Conservation (phyloP, 1,140 invertebrate genomes). For the Oreohelix idahoensis region DNA sequence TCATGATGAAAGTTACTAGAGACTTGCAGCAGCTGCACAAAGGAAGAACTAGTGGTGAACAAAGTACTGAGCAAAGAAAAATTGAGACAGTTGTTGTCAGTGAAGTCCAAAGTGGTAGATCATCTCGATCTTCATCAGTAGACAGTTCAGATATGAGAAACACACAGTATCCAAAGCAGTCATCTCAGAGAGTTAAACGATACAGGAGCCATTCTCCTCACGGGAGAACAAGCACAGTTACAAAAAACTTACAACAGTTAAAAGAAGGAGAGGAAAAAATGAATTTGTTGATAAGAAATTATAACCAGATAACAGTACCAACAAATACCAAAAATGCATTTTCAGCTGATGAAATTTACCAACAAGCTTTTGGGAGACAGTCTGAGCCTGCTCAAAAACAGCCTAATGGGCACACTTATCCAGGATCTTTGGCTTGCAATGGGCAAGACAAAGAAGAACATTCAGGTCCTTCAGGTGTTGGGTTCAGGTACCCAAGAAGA, state of each 20-base stretch:
- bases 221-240: slow-evolving; percentile 3
- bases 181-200: slow-evolving; percentile 17
- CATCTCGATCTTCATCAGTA: slow-evolving; percentile 6
- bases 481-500: not conserved
- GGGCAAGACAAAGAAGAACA: not conserved
- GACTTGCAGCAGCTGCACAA: slow-evolving; percentile 50
- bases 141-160: not conserved
- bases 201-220: slow-evolving; percentile 16
- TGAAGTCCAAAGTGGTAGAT: slow-evolving; percentile 7
- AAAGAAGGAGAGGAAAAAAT: slow-evolving; percentile 2
- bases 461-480: not conserved
- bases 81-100: slow-evolving; percentile 6
- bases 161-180: not conserved
- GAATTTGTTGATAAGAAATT: slow-evolving; percentile 43
- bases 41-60: not conserved
- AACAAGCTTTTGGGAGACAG: slow-evolving; percentile 50
- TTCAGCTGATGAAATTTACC: slow-evolving; percentile 62
- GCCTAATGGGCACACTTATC: not conserved
- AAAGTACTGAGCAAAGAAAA: not conserved
- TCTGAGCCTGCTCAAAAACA: not conserved
- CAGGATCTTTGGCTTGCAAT: not conserved
- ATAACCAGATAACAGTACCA: slow-evolving; percentile 55
- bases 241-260: slow-evolving; percentile 10
- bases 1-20: slow-evolving; percentile 51
- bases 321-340: slow-evolving; percentile 50